Conservation (phyloP, 1,140 invertebrate species). For the Eupristina koningsbergeri region DNA sequence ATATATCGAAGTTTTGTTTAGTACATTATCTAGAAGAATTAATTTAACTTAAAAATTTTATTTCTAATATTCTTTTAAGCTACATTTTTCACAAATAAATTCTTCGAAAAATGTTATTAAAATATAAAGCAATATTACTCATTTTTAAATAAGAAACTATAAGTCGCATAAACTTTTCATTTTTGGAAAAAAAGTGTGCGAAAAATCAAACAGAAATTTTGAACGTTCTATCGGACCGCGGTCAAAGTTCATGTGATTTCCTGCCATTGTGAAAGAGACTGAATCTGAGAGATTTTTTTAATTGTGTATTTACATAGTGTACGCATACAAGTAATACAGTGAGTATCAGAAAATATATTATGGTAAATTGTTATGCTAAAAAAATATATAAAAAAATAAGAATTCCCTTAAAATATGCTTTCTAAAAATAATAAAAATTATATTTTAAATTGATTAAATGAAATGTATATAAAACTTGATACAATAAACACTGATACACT, state of each 20-base stretch:
- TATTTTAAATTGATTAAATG: not conserved
- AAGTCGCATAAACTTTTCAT: not conserved
- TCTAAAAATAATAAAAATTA: too few species aligned
- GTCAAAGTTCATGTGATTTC: constrained; percentile 69
- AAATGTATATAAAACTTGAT: not conserved
- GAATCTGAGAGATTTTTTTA: not conserved
- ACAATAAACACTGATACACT: not conserved
- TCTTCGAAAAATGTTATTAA: too few species aligned
- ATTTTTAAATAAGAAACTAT: too few species aligned
- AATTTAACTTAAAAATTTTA: too few species aligned
- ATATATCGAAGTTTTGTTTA: too few species aligned
- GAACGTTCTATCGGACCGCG: not conserved
- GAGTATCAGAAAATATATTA: not conserved
- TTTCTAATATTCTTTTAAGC: too few species aligned
- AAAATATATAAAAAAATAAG: too few species aligned
- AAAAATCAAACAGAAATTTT: constrained; percentile 10
- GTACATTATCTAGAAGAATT: too few species aligned
- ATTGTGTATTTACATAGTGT: not conserved
- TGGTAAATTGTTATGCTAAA: too few species aligned
- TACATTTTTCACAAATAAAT: too few species aligned
- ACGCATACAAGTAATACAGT: not conserved
- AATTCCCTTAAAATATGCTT: too few species aligned
- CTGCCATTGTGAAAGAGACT: constrained; percentile 62
- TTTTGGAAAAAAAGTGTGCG: not conserved
- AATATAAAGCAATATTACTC: too few species aligned